These are phyloP conservation scores for Pteropus rufus DNA, from an alignment of 2,797 vertebrate genomes.

Conservation along the genomic window DNA sequence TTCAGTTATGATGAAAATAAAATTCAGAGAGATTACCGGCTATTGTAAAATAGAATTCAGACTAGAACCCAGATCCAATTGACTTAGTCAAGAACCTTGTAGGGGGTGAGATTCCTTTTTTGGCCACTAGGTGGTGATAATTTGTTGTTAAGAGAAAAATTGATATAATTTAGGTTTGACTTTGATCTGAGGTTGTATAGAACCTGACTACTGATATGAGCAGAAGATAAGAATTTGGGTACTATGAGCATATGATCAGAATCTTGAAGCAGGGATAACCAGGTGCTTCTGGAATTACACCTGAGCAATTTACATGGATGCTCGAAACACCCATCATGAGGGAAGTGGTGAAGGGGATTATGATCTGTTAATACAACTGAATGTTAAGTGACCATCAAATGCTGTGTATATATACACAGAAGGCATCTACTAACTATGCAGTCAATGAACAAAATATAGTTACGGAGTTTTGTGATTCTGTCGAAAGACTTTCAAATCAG, in stretches of 20 bases:
- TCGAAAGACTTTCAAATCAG: background rate
- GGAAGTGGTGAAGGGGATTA: background rate
- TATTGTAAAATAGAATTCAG: background rate
- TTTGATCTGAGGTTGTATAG: conserved; percentile 49
- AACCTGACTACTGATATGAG: background rate
- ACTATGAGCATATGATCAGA: background rate
- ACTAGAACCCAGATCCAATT: conserved; percentile 46
- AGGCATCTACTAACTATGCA: background rate
- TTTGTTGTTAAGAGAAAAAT: conserved; percentile 59
- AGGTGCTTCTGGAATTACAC: background rate
- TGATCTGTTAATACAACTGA: background rate
- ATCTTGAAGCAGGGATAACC: background rate
- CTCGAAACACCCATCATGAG: background rate
- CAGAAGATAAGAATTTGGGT: background rate
- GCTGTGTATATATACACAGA: background rate
- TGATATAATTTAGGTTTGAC: conserved; percentile 36
- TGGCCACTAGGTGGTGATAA: conserved; percentile 73
- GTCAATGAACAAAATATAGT: background rate
- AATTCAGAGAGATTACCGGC: background rate
- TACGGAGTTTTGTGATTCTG: background rate
- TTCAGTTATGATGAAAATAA: background rate
- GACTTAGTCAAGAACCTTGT: background rate
- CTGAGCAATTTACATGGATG: background rate
- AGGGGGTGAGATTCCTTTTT: background rate
- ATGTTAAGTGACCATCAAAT: background rate